These are phyloP conservation scores for Artemisiospiza belli DNA, from an alignment of 2,113 vertebrate genomes.

Conservation along the genomic window DNA sequence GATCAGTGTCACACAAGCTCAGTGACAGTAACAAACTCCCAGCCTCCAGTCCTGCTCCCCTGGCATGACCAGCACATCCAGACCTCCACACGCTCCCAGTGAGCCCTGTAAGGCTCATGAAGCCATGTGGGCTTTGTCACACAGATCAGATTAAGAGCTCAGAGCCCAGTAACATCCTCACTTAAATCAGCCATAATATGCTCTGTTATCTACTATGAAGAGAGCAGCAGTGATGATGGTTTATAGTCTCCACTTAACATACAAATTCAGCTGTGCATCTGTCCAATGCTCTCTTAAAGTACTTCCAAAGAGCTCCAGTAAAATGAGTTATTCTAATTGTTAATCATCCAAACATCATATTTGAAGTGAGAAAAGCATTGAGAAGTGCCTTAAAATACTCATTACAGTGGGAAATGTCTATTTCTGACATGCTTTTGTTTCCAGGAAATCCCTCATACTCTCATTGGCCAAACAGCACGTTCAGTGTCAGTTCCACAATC, in stretches of 20 bases:
- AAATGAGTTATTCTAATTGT: background rate
- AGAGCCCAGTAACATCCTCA: background rate
- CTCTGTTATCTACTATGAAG: background rate
- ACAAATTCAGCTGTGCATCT: slow-evolving; percentile 43
- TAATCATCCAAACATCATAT: slow-evolving; percentile 13
- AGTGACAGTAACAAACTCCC: background rate
- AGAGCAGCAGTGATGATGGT: slow-evolving; percentile 10
- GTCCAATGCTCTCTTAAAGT: slow-evolving; percentile 12
- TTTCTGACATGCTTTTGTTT: background rate
- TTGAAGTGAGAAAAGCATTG: background rate
- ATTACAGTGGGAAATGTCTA: background rate
- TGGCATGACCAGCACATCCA: accelerated
- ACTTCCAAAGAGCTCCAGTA: background rate
- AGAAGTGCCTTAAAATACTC: slow-evolving; percentile 4
- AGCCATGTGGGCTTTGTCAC: background rate
- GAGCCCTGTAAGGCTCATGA: background rate
- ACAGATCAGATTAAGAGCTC: slow-evolving; percentile 21
- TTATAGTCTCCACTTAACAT: slow-evolving; percentile 29
- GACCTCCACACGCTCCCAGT: accelerated
- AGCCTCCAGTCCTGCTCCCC: background rate
- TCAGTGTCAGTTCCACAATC: background rate
- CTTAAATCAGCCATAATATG: slow-evolving; percentile 36
- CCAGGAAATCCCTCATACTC: background rate
- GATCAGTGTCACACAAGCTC: background rate
- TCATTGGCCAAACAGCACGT: background rate